These are phyloP conservation scores for Gambusia yucatana DNA, from an alignment of 2,797 vertebrate genomes.

Conservation along the genomic window DNA sequence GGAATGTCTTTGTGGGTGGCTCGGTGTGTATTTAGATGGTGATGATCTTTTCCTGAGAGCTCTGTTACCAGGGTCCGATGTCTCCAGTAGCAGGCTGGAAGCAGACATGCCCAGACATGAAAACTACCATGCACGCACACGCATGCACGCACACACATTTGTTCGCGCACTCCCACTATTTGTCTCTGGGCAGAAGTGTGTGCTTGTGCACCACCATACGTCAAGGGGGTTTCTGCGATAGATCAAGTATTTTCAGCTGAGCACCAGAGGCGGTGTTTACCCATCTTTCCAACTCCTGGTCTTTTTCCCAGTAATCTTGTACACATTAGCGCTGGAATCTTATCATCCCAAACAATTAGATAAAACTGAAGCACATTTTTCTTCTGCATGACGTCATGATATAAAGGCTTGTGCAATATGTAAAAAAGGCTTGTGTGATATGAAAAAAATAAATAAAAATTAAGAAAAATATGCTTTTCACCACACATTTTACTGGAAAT, in stretches of 20 bases:
- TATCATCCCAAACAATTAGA: conserved; percentile 9
- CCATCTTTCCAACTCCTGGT: conserved; percentile 44
- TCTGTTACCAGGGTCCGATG: conserved; percentile 77
- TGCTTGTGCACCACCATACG: conserved; percentile 43
- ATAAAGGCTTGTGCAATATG: background rate
- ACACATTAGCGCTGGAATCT: background rate
- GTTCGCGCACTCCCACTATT: conserved; percentile 33
- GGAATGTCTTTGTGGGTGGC: conserved; percentile 56
- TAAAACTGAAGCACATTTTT: conserved; percentile 10
- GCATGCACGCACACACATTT: conserved; percentile 17
- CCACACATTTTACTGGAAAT: conserved; percentile 1
- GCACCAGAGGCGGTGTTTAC: conserved; percentile 53
- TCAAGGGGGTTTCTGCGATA: conserved; percentile 39
- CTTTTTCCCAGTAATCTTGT: conserved; percentile 1
- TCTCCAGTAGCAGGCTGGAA: conserved; percentile 67
- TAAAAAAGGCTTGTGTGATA: background rate
- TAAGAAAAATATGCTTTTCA: background rate
- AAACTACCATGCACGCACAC: conserved; percentile 30
- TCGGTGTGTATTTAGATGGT: conserved; percentile 70
- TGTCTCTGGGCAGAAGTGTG: conserved; percentile 73
- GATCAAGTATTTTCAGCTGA: conserved; percentile 58
- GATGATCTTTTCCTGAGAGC: conserved; percentile 73
- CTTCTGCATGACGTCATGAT: conserved; percentile 6
- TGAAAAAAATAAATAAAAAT: background rate
- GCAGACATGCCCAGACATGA: conserved; percentile 80